Evolutionary conservation across 2,888 invertebrate genomes (phyloP).

Genomic region (Autographa gamma): DNA sequence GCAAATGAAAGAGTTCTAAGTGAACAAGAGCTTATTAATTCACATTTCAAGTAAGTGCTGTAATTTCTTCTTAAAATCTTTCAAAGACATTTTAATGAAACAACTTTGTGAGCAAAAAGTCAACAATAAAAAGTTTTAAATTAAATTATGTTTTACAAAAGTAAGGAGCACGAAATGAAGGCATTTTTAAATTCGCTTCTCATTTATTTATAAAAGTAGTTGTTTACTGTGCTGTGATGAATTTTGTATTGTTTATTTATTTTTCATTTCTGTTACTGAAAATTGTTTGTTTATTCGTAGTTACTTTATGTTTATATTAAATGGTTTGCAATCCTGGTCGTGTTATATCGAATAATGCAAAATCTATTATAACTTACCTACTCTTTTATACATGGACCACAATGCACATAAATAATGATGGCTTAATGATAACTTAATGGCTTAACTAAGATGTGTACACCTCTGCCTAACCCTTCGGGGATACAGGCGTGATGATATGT

Average conservation of each 20-base stretch:
- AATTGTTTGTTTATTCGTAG: too few species aligned
- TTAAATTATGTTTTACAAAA: not conserved
- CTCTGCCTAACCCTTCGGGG: too few species aligned
- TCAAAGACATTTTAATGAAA: conserved; percentile 4
- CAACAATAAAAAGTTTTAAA: conserved; percentile 5
- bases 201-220: not conserved
- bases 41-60: not conserved
- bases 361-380: too few species aligned
- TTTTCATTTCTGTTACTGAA: not conserved
- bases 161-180: not conserved
- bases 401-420: too few species aligned
- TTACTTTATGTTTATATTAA: too few species aligned
- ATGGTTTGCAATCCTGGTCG: too few species aligned
- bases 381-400: too few species aligned
- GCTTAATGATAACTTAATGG: too few species aligned
- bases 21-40: conserved; percentile 4
- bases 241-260: not conserved
- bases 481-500: too few species aligned
- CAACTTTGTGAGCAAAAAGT: not conserved
- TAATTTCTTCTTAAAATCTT: conserved; percentile 6
- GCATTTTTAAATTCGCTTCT: not conserved
- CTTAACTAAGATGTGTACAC: too few species aligned
- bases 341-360: too few species aligned
- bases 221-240: not conserved
- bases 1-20: not conserved